Percentiles rank a stretch among this genome's conserved stretches.
Conservation (phyloP, 2,888 invertebrate species). For the Heliconius ethilla region DNA sequence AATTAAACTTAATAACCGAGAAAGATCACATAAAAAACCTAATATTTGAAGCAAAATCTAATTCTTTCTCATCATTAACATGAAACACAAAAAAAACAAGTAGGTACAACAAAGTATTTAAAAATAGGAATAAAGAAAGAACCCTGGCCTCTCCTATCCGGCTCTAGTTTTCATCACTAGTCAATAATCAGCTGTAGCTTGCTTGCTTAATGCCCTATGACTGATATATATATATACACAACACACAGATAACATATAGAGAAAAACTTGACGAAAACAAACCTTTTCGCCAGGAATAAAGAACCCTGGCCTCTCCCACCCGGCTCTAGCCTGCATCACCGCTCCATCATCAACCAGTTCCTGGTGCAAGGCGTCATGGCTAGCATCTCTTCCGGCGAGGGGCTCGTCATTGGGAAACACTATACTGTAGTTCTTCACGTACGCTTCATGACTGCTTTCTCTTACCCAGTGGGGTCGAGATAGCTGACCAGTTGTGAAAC, state of each 20-base stretch:
- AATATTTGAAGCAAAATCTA: not conserved
- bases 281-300: constrained; percentile 81
- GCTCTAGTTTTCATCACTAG: constrained; percentile 94
- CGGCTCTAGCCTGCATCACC: constrained; percentile 92
- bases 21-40: not conserved
- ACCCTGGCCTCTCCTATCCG: constrained; percentile 96
- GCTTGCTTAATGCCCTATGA: constrained; percentile 79
- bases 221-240: constrained; percentile 46
- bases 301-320: constrained; percentile 95
- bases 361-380: constrained; percentile 78
- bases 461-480: constrained; percentile 88
- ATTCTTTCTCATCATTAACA: not conserved
- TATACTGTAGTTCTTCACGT: constrained; percentile 86
- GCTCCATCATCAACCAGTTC: constrained; percentile 88
- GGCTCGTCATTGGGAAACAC: constrained; percentile 93
- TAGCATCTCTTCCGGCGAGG: constrained; percentile 86
- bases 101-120: no score
- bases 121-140: constrained; percentile 80
- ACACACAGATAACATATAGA: no score
- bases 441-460: constrained; percentile 94
- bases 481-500: constrained; percentile 89
- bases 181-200: constrained; percentile 86
- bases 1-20: not conserved
- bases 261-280: not conserved
- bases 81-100: not conserved